phyloP scores from a whole-genome alignment of 2,888 invertebrate species.

The Cantharis flavilabris region DNA sequence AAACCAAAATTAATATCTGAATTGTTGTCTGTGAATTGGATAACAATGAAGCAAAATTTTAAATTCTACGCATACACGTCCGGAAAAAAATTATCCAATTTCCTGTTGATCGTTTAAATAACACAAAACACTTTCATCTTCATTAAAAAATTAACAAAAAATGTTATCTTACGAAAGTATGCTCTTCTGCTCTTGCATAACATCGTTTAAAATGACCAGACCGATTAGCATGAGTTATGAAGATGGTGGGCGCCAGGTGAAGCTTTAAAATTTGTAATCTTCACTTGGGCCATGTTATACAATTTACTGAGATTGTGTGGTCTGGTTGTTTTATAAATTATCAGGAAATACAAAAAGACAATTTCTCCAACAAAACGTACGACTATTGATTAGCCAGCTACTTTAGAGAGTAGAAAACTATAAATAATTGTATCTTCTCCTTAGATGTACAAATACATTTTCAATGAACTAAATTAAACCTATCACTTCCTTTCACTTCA shows the following conservation, averaged over 20 bases:
- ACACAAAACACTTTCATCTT: neutral
- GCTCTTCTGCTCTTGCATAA: neutral
- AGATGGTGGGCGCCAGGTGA: neutral
- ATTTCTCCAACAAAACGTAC: neutral
- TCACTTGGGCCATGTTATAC: neutral
- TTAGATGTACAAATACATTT: constrained; percentile 3
- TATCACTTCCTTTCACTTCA: constrained; percentile 4
- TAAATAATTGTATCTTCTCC: neutral
- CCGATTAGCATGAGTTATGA: neutral
- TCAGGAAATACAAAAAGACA: neutral
- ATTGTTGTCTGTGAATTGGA: neutral
- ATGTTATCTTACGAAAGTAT: neutral
- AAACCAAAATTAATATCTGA: neutral
- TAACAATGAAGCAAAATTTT: neutral
- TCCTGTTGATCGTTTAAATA: neutral
- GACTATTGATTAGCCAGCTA: neutral
- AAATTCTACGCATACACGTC: neutral
- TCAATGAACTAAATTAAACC: constrained; percentile 4
- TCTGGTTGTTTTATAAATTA: neutral
- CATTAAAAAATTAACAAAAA: neutral
- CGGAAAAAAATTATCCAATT: neutral
- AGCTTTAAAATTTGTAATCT: neutral
- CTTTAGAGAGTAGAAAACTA: neutral
- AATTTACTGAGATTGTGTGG: neutral
- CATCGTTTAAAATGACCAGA: neutral